A percentile compares a stretch with the other conserved stretches of the same genome.
Evolutionary conservation across 2,113 vertebrate species (phyloP).

Genomic region (Pelodiscus sinensis): DNA sequence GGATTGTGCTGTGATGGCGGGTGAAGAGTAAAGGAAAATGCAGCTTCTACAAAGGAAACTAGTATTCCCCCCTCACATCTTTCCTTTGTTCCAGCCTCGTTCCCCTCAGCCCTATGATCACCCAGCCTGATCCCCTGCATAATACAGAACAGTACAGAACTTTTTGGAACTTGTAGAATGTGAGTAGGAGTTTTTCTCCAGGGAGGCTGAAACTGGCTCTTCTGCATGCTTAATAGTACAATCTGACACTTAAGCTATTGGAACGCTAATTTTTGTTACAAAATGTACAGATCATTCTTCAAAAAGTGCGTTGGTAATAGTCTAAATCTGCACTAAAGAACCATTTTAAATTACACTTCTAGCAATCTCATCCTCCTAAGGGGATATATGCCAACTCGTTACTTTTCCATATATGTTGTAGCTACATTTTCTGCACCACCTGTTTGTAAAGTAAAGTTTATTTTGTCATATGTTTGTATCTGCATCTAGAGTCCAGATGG

Average conservation of each 20-base stretch:
- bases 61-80: no score
- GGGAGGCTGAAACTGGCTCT: not conserved
- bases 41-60: no score
- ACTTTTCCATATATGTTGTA: not conserved
- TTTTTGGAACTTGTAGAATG: not conserved
- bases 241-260: slow-evolving; percentile 1
- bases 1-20: no score
- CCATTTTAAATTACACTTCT: not conserved
- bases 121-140: no score
- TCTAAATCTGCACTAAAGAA: not conserved
- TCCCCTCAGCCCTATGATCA: no score
- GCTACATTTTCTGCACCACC: not conserved
- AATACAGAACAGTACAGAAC: not conserved
- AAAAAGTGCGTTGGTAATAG: not conserved
- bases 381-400: not conserved
- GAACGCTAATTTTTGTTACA: not conserved
- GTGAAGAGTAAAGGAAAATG: no score
- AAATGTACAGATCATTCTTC: not conserved
- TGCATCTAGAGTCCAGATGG: not conserved
- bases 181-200: slow-evolving; percentile 42
- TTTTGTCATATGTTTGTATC: not conserved
- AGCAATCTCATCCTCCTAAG: not conserved
- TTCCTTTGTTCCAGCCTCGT: no score
- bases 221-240: not conserved
- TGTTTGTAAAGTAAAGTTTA: not conserved